Evolutionary conservation across 2,888 invertebrate genomes (phyloP).

Genomic region (Pristionchus entomophagus): DNA sequence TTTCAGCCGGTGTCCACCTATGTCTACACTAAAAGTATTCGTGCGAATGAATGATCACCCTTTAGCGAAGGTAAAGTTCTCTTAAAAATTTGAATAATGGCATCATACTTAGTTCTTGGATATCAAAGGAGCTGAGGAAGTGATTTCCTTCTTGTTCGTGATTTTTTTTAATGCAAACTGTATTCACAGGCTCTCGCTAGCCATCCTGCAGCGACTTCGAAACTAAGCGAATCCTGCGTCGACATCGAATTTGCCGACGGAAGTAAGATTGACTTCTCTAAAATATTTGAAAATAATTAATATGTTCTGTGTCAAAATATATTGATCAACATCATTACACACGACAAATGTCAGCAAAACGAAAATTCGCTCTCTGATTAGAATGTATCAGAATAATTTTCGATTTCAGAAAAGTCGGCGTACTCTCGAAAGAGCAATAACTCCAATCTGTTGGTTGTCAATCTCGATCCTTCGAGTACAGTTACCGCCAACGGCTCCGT

Average conservation of each 20-base stretch:
- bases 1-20: not conserved
- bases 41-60: not conserved
- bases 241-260: not conserved
- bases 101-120: not conserved
- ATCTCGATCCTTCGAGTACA: not conserved
- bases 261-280: too few relatives aligned
- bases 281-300: too few relatives aligned
- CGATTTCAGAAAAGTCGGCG: not conserved
- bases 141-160: not conserved
- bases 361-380: not conserved
- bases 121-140: not conserved
- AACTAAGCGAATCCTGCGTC: not conserved
- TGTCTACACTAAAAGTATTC: not conserved
- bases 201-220: not conserved
- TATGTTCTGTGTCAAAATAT: not conserved
- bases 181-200: not conserved
- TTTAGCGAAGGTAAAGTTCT: not conserved
- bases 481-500: not conserved
- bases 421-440: not conserved
- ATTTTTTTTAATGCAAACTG: too few relatives aligned
- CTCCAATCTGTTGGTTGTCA: not conserved
- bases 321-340: not conserved
- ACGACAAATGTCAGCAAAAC: not conserved
- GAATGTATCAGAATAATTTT: not conserved
- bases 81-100: too few relatives aligned